phyloP scores from a whole-genome alignment of 2,888 invertebrate genomes.

The Cataglyphis altisquamis region DNA sequence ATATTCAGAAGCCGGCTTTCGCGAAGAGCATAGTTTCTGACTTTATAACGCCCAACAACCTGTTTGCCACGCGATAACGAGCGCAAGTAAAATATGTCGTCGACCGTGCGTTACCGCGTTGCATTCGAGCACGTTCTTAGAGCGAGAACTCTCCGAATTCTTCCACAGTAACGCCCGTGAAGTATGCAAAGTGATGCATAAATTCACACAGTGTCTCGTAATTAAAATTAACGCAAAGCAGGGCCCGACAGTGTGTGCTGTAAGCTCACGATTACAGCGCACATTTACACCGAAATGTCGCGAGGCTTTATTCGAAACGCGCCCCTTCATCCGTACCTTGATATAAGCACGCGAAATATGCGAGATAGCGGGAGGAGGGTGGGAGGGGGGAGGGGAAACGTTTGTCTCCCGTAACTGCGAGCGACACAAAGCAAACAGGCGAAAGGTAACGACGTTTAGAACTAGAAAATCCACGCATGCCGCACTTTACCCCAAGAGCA shows the following conservation, averaged over 20 bases:
- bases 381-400: background rate
- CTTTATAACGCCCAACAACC: conserved; percentile 36
- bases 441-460: conserved; percentile 19
- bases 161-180: conserved; percentile 34
- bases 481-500: conserved; percentile 7
- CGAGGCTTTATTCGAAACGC: background rate
- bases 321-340: conserved; percentile 4
- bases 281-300: background rate
- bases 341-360: conserved; percentile 39
- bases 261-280: conserved; percentile 29
- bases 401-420: conserved; percentile 34
- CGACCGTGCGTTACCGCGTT: conserved; percentile 2
- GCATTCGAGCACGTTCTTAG: conserved; percentile 18
- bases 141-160: conserved; percentile 34
- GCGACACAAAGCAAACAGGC: conserved; percentile 40
- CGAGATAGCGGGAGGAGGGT: background rate
- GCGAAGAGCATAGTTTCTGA: conserved; percentile 1
- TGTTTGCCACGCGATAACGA: conserved; percentile 50
- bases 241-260: background rate
- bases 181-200: conserved; percentile 53
- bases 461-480: conserved; percentile 29
- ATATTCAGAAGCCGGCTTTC: conserved; percentile 10
- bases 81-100: conserved; percentile 40
- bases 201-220: conserved; percentile 40
- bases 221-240: conserved; percentile 53